phyloP scores from a whole-genome alignment of 2,888 invertebrate species.

The Syrista parreyssii region DNA sequence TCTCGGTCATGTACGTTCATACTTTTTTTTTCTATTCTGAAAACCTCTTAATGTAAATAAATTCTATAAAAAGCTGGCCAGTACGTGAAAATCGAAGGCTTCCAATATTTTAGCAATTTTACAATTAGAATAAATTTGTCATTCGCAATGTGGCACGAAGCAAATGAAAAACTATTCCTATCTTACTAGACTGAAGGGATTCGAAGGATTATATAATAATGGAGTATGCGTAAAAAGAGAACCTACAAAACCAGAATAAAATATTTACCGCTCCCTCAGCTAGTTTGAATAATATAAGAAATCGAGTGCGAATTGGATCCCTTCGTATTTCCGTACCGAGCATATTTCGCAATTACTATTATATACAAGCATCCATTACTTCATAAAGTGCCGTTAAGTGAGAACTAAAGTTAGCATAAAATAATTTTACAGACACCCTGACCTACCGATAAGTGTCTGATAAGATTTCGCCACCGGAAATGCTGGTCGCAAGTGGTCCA shows the following conservation, averaged over 20 bases:
- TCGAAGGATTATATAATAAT: background rate
- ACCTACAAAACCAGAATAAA: background rate
- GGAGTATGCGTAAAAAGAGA: background rate
- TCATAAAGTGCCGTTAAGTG: background rate
- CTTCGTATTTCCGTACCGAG: slow-evolving; percentile 2
- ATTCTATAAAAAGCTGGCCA: slow-evolving; percentile 11
- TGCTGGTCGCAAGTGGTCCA: background rate
- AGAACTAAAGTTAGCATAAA: slow-evolving; percentile 1
- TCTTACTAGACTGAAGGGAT: background rate
- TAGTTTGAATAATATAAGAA: background rate
- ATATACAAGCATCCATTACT: background rate
- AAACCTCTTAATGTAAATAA: slow-evolving; percentile 30
- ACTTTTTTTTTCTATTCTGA: slow-evolving; percentile 25
- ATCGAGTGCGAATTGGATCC: background rate
- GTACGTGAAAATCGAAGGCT: slow-evolving; percentile 36
- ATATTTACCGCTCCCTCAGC: background rate
- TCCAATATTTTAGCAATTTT: slow-evolving; percentile 18
- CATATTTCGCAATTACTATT: slow-evolving; percentile 1
- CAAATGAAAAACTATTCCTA: background rate
- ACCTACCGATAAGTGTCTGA: slow-evolving; percentile 21
- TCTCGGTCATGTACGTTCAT: slow-evolving; percentile 14
- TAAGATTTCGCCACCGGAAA: slow-evolving; percentile 4
- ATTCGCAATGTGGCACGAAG: background rate
- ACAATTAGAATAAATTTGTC: background rate
- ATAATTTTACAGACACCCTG: slow-evolving; percentile 14